Evolutionary conservation across 2,113 vertebrate genomes (phyloP).

Genomic region (Naja naja): DNA sequence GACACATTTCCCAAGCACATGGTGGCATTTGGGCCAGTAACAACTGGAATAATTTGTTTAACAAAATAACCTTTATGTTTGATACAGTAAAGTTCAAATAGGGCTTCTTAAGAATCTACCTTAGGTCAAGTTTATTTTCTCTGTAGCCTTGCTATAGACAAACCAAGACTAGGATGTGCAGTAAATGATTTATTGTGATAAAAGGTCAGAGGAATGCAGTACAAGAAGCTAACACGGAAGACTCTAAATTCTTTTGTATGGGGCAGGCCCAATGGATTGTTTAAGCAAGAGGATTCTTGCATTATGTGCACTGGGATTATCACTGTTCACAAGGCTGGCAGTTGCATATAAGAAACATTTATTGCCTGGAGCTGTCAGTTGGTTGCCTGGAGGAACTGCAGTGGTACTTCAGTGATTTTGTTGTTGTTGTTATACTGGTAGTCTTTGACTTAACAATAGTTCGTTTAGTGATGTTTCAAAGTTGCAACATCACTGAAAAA

Average conservation of each 20-base stretch:
- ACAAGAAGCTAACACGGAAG: not conserved
- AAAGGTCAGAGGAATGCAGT: not conserved
- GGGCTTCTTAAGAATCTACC: not conserved
- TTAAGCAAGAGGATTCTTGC: not conserved
- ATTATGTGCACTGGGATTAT: not conserved
- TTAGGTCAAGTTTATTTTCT: not conserved
- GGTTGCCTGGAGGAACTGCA: not conserved
- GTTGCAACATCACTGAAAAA: too few relatives aligned
- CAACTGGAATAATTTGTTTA: not conserved
- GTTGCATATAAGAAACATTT: not conserved
- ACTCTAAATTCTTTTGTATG: fast-evolving
- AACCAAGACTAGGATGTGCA: not conserved
- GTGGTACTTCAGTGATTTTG: not conserved
- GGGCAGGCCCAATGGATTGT: not conserved
- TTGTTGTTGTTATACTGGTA: not conserved
- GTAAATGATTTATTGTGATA: not conserved
- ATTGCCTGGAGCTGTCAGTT: not conserved
- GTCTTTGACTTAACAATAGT: too few relatives aligned
- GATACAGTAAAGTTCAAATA: not conserved
- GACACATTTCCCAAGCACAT: not conserved
- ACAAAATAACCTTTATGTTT: not conserved
- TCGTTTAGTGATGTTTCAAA: too few relatives aligned
- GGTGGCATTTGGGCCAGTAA: not conserved
- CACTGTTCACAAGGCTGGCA: not conserved
- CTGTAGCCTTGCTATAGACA: not conserved